Evolutionary conservation across 1,140 invertebrate species (phyloP), one percentile per base, ranked within the genome.

Genomic region (Bradynema listronoti): DNA sequence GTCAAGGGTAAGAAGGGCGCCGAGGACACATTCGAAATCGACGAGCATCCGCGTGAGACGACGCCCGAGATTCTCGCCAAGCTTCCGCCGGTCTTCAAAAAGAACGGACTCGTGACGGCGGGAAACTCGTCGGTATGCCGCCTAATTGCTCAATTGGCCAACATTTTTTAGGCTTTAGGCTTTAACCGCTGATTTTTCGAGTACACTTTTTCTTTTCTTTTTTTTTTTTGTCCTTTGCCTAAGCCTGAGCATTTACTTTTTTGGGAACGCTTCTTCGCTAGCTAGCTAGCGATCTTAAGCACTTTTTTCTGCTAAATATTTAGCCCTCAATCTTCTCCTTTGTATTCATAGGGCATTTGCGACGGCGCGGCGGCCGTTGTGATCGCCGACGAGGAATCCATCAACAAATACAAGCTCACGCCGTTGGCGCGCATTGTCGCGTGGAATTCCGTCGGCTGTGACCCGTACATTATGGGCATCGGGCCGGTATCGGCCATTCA

Each of bases 361-460:
- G 94, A 98, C 82, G 94, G 94, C 29, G 93, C 92, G 27, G 89
- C 86, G 33, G 87, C 89, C 56, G 80, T 98, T 3, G 82, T 98
- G 33, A 72, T 97, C 46, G 91, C 82, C 11, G 80, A 91, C 9
- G 93, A 96, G 81, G 87, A 87, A 70, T 89, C 90, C 29, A 80
- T 90, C 0, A 87, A 87, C 70, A 79, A 87, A 65, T 82, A 93
- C 75, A 85, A 85, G 56, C 80, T 97, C 0, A 88, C 75, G 33
- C 83, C 83, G 36, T 64, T 85, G 36, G 83, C 81, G 27, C 78
- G 83, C 59, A 80, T 81, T 36, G 81, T 82, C 14, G 77, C 63
- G 16, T 83, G 81, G 71, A 77, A 80, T n/a, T 75, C 80, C 43
- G 73, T 69, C 78, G 83, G 83, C 49, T 82, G 81, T 72, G 84